These are phyloP conservation scores for Felis chaus DNA, from an alignment of 2,113 vertebrate species.

Conservation along the genomic window DNA sequence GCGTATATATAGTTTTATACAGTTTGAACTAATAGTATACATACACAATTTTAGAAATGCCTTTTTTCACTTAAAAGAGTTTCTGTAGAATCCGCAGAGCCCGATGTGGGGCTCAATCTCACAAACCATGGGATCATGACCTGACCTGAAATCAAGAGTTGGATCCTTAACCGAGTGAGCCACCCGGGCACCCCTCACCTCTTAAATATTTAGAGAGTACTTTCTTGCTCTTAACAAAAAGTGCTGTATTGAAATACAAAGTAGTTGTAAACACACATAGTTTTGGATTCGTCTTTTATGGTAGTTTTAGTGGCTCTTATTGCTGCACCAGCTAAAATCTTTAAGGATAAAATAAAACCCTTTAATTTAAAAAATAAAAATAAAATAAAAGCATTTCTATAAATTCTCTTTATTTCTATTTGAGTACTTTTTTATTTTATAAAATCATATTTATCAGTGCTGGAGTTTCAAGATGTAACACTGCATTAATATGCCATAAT, in stretches of 20 bases:
- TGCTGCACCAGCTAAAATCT: background rate
- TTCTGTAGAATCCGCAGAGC: background rate
- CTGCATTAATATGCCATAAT: background rate
- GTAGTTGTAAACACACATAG: background rate
- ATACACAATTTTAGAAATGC: background rate
- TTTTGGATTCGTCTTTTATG: background rate
- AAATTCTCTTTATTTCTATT: background rate
- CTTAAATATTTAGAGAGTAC: background rate
- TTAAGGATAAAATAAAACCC: slow-evolving; percentile 41
- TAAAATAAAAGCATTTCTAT: too few relatives aligned
- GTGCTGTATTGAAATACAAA: background rate
- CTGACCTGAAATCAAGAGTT: too few relatives aligned
- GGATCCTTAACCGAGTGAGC: too few relatives aligned
- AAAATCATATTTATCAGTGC: background rate
- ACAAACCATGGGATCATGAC: too few relatives aligned
- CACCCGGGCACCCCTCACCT: too few relatives aligned
- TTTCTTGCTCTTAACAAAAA: background rate
- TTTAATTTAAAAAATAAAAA: background rate
- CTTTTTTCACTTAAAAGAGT: background rate
- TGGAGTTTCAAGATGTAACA: background rate
- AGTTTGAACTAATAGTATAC: background rate
- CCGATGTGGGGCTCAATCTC: too few relatives aligned
- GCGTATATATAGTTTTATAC: background rate
- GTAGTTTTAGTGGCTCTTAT: background rate
- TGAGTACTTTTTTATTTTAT: background rate